Percentiles rank a stretch among this genome's conserved stretches.
These are phyloP conservation scores for Troides oblongomaculatus DNA, from an alignment of 2,888 invertebrate genomes.

Conservation along the genomic window DNA sequence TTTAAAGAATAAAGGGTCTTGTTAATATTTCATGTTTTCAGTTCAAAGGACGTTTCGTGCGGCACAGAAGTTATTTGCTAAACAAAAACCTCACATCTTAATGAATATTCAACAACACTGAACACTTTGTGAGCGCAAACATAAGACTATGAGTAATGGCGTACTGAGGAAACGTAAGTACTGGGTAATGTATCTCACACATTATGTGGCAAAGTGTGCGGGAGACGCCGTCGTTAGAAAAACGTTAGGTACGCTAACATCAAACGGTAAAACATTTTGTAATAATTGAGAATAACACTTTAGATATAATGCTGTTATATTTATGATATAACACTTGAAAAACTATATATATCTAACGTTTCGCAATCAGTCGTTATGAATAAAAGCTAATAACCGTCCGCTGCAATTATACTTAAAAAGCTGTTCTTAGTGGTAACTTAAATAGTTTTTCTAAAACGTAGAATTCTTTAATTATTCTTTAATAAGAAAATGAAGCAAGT, in stretches of 20 bases:
- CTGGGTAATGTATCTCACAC: background rate
- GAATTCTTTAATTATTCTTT: too few species aligned
- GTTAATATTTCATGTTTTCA: conserved; percentile 70
- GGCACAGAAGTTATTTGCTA: conserved; percentile 57
- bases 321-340: too few species aligned
- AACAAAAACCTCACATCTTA: conserved; percentile 50
- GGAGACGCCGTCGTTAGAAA: background rate
- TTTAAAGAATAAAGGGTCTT: conserved; percentile 56
- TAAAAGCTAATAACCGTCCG: too few species aligned
- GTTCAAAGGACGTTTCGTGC: conserved; percentile 51
- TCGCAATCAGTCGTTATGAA: too few species aligned
- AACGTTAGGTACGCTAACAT: background rate
- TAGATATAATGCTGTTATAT: too few species aligned
- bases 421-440: too few species aligned
- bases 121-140: conserved; percentile 32
- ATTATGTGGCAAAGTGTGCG: background rate
- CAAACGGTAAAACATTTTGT: too few species aligned
- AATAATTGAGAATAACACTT: too few species aligned
- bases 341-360: too few species aligned
- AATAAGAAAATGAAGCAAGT: background rate
- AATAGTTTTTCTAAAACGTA: too few species aligned
- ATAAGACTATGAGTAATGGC: conserved; percentile 23
- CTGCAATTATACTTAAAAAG: too few species aligned
- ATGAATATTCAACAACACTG: conserved; percentile 57
- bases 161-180: conserved; percentile 12